These are phyloP conservation scores for Rhimphoctona megacephalus DNA, from an alignment of 2,888 invertebrate genomes.

Conservation along the genomic window DNA sequence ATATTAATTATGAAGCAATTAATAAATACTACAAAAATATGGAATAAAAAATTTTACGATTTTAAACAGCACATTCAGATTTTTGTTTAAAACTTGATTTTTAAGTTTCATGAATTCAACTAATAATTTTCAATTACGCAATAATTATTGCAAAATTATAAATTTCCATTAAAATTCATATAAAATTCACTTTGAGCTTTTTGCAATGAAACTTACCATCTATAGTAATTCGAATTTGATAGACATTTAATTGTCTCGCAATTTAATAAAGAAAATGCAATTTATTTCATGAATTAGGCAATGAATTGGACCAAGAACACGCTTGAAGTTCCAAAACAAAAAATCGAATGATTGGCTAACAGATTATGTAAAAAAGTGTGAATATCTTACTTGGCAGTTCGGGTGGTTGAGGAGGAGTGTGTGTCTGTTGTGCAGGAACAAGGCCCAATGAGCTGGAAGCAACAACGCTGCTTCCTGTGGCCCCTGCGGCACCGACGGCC, in stretches of 20 bases:
- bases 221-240: too few relatives aligned
- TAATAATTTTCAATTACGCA: too few relatives aligned
- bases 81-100: too few relatives aligned
- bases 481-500: constrained; percentile 86
- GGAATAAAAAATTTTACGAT: not conserved
- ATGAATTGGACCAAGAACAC: too few relatives aligned
- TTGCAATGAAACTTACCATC: too few relatives aligned
- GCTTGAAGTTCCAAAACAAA: too few relatives aligned
- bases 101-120: too few relatives aligned
- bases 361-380: not conserved
- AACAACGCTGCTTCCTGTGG: constrained; percentile 85
- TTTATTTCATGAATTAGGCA: not conserved
- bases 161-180: too few relatives aligned
- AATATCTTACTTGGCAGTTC: constrained; percentile 88
- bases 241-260: too few relatives aligned
- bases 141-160: not conserved
- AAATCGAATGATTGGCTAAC: not conserved
- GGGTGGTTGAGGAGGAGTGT: constrained; percentile 89
- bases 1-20: not conserved
- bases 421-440: constrained; percentile 87
- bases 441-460: constrained; percentile 84
- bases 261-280: not conserved
- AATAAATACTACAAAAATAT: not conserved
- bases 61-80: too few relatives aligned
- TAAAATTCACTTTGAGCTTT: too few relatives aligned